Evolutionary conservation across 2,113 vertebrate species (phyloP), one percentile per base, ranked within the genome.

Genomic region (Solea senegalensis): DNA sequence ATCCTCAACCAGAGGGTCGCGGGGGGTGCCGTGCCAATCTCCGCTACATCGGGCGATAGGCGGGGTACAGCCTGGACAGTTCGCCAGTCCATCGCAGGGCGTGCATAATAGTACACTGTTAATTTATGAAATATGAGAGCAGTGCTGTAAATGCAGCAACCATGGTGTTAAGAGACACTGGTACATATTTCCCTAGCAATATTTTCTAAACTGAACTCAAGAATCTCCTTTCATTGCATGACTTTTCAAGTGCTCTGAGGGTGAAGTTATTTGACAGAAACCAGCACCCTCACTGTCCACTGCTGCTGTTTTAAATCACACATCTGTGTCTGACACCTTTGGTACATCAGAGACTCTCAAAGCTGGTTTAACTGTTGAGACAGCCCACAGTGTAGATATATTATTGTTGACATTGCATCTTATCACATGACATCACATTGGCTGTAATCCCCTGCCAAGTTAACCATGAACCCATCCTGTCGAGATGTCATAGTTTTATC

Each of bases 211-310:
- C 53, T 43, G 13, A 69, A 48, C 0, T 1, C 63, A 41, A 65
- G 11, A 52, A n/a, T 49, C 61, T 64, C 46, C 64, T 76, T 69
- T 73, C 39, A 51, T 56, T 46, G 46, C 51, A 53, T 49, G 14
- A 51, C 16, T 78, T 80, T 79, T 70, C 44, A 70, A 9, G 4
- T 59, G 2, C n/a, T 65, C 8, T 11, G 15, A 64, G 57, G 59
- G 74, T 45, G 39, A 80, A 63, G 60, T 72, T 76, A 16, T 81
- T 51, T 76, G 69, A 88, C 57, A 85, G 57, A 80, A 84, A 82
- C 48, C 85, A 84, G 74, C 0, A 0, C 54, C 69, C 46, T 49
- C 56, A 4, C 34, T 34, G 34, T 46, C 15, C 14, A 12, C 57
- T 16, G 53, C 44, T 70, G 71, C 78, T 79, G 81, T 81, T 79